Evolutionary conservation across 2,113 vertebrate genomes (phyloP), one percentile per base, ranked within the genome.

Genomic region (Galbula dea): DNA sequence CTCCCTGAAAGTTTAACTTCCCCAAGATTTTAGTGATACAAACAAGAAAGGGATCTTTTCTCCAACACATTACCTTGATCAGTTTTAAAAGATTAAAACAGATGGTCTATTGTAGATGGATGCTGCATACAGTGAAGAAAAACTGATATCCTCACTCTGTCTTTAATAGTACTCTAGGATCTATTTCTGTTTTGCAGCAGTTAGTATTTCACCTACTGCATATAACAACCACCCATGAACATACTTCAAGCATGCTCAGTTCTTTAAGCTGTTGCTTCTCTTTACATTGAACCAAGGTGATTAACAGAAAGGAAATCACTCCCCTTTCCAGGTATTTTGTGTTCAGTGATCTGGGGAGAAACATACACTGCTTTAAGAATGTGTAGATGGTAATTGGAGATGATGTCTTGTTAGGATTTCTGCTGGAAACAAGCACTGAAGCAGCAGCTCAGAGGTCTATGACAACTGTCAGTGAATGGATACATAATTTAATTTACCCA

Each of bases 391-490:
- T n/a, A 65, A 84, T 61, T 78, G 26, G 65, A 67, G 66, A 16
- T 86, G 59, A 46, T 84, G 27, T 41, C 7, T 72, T 63, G 15
- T 3, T 51, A 51, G 21, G 10, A 72, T 82, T 84, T 78, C 58
- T 75, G 1, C 36, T 61, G 48, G 48, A 63, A 86, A 37, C 37
- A 58, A 15, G 34, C 30, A 15, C 57, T 39, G 46, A 80, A 62
- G 11, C 73, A 86, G 59, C 52, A 81, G 43, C 65, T 88, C 37
- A 36, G 68, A 81, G 43, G 65, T 55, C 52, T 61, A 6, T 26
- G 45, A 29, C 62, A 46, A 43, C 27, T 1, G 4, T 8, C 0
- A 0, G 27, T 39, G 52, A 2, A 1, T 14, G 12, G 45, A 46
- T 65, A 48, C 20, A 11, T 76, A 82, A 72, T 41, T 48, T 18